These are phyloP conservation scores for Lymantria dispar DNA, from an alignment of 2,888 invertebrate species.

Conservation along the genomic window DNA sequence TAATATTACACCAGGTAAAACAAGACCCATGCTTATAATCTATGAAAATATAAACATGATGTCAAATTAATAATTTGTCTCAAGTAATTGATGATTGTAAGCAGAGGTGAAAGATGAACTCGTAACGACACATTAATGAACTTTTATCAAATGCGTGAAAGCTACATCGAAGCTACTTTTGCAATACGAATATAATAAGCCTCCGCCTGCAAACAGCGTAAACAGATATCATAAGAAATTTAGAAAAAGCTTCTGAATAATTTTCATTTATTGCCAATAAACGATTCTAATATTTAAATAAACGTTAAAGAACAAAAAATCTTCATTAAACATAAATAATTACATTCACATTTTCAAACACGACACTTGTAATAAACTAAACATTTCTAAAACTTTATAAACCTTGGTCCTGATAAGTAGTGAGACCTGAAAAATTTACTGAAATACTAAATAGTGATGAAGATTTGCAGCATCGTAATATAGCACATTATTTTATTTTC, in stretches of 20 bases:
- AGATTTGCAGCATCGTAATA: conserved; percentile 42
- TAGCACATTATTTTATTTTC: too few species aligned
- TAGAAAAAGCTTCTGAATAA: conserved; percentile 22
- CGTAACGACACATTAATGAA: conserved; percentile 17
- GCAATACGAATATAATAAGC: conserved; percentile 36
- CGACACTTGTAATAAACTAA: conserved; percentile 58
- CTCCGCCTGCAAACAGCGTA: conserved; percentile 14
- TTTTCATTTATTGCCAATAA: conserved; percentile 37
- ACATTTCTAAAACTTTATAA: conserved; percentile 56
- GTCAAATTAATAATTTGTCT: not conserved
- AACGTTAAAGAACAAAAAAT: conserved; percentile 26
- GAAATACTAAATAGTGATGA: conserved; percentile 74
- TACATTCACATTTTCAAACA: conserved; percentile 59
- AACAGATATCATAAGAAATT: conserved; percentile 15
- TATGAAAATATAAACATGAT: not conserved
- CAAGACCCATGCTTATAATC: not conserved
- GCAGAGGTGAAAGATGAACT: conserved; percentile 7
- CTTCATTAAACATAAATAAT: conserved; percentile 32
- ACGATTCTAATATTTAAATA: conserved; percentile 23
- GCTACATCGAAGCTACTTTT: conserved; percentile 46
- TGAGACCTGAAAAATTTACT: conserved; percentile 82
- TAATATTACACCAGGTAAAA: not conserved
- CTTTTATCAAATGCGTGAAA: conserved; percentile 36
- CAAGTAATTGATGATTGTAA: not conserved
- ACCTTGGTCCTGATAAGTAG: conserved; percentile 79